These are phyloP conservation scores for Tribolium castaneum DNA, from an alignment of 1,140 invertebrate genomes.

Conservation along the genomic window DNA sequence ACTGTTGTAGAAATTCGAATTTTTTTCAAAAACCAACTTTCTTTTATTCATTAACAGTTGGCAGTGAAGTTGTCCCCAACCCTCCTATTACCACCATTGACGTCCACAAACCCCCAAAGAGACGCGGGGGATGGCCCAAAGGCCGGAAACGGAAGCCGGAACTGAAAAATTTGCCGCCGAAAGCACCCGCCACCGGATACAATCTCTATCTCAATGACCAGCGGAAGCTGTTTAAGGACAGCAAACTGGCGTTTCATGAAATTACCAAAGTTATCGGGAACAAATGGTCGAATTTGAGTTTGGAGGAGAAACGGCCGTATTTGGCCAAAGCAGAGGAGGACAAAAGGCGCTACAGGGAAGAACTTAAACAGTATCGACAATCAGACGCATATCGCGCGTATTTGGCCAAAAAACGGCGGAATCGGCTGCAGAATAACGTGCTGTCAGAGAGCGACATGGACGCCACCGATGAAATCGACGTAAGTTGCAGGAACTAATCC, in stretches of 20 bases:
- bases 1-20: too few relatives aligned
- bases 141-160: conserved; percentile 70
- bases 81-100: conserved; percentile 22
- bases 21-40: too few relatives aligned
- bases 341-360: conserved; percentile 69
- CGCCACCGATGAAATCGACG: conserved; percentile 68
- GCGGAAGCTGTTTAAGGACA: conserved; percentile 67
- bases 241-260: conserved; percentile 65
- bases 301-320: conserved; percentile 69
- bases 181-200: conserved; percentile 71
- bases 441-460: conserved; percentile 68
- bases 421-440: conserved; percentile 65
- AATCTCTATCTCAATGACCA: conserved; percentile 70
- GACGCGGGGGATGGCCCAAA: conserved; percentile 73
- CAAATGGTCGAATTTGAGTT: conserved; percentile 69
- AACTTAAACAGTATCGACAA: conserved; percentile 69
- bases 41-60: background rate
- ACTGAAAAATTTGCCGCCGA: conserved; percentile 66
- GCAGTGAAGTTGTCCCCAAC: background rate
- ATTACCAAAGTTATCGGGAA: conserved; percentile 70
- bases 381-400: conserved; percentile 69
- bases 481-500: conserved; percentile 52
- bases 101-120: conserved; percentile 61
- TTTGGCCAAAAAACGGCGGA: conserved; percentile 68
- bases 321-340: conserved; percentile 68